These are phyloP conservation scores for Rhegmatorhina hoffmannsi DNA, from an alignment of 2,113 vertebrate genomes.

Conservation along the genomic window DNA sequence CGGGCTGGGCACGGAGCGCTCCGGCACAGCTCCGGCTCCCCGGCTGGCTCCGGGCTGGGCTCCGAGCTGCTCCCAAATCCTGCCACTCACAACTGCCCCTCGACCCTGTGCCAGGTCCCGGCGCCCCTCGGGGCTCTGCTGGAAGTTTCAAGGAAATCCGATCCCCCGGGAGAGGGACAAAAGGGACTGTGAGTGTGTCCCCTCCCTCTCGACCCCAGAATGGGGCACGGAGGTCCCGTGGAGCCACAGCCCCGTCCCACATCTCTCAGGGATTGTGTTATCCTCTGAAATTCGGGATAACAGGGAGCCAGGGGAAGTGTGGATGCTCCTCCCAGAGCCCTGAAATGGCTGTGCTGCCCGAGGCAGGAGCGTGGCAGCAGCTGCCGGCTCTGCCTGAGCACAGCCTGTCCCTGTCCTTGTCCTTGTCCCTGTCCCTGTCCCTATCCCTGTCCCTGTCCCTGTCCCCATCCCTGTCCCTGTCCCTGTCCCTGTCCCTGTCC, in stretches of 20 bases:
- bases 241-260: rapidly evolving
- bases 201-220: rapidly evolving
- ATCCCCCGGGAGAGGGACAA: not conserved
- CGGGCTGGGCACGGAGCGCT: not conserved
- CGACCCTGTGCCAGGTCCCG: rapidly evolving
- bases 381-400: not conserved
- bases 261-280: rapidly evolving
- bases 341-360: not conserved
- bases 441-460: too few species aligned
- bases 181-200: rapidly evolving
- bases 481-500: not conserved
- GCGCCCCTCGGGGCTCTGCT: rapidly evolving
- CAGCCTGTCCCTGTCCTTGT: not conserved
- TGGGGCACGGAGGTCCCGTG: rapidly evolving
- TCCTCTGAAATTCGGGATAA: not conserved
- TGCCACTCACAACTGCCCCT: rapidly evolving
- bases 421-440: not conserved
- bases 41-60: not conserved
- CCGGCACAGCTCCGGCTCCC: rapidly evolving
- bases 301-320: rapidly evolving
- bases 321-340: not conserved
- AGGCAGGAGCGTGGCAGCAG: not conserved
- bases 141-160: rapidly evolving
- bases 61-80: not conserved
- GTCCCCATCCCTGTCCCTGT: too few species aligned